Evolutionary conservation across 2,797 vertebrate species (phyloP), one percentile per base, ranked within the genome.

Genomic region (Picus viridis): DNA sequence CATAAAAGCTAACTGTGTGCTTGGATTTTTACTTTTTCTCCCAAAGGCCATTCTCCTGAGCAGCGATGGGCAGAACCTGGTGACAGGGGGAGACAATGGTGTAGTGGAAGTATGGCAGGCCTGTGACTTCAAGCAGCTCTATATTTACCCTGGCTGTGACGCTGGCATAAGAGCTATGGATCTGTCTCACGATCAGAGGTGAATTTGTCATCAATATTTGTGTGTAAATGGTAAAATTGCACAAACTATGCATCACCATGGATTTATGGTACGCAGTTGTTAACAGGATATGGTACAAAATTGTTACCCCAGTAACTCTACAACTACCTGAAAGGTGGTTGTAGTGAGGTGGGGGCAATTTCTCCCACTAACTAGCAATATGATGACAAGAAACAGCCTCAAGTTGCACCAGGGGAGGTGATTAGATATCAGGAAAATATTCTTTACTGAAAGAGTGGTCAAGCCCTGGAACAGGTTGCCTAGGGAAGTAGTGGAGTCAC

Each of bases 91-190:
- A 39, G 99, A 99, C 96, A 99, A 98, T 9, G 99, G 99, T 12
- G 99, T 99, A 69, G 99, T 99, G 85, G 99, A 99, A 97, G 99
- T 99, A 88, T 99, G 99, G 99, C 99, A 99, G 95, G 99, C 99
- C 58, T 99, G 99, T 85, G 99, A 99, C 98, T 99, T 99, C 97
- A 99, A 99, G 96, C 99, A 99, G 97, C 99, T 99, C 88, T 99
- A 99, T 96, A 99, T 99, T 97, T 99, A 99, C 95, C 99, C 99
- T 2, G 99, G 99, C 88, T 99, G 99, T 94, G 99, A 99, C 83
- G 99, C 99, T 43, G 99, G 99, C 92, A 99, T 99, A 95, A 98
- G 99, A 68, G 99, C 99, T 73, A 99, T 99, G 99, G 99, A 99
- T 97, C 97, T 99, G 81, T 99, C 99, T 89, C 99, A 99, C 71